phyloP scores from a whole-genome alignment of 23 tunicate genomes.

The Phallusia fumigata region DNA sequence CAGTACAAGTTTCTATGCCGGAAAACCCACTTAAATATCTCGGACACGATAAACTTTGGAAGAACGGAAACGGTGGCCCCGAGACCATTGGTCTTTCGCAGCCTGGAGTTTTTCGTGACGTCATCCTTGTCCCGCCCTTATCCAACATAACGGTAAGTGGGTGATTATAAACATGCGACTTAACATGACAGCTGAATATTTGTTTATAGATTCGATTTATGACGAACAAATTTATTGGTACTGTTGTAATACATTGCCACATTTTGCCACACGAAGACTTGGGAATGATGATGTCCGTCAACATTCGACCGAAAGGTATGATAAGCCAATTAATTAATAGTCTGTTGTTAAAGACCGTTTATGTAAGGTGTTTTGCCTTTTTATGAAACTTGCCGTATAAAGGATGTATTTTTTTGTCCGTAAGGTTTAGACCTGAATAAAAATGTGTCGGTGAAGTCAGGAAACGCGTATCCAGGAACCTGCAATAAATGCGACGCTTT shows the following conservation, averaged over 20 bases:
- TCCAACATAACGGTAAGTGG: not conserved
- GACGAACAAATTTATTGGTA: conserved; percentile 37
- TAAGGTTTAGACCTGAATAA: not conserved
- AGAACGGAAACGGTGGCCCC: not conserved
- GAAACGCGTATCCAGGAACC: conserved; percentile 28
- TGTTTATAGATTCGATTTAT: conserved; percentile 35
- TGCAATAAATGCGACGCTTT: conserved; percentile 21
- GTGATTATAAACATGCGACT: no score
- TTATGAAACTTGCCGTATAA: no score
- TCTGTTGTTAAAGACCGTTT: no score
- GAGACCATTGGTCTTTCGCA: conserved; percentile 35
- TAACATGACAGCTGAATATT: no score
- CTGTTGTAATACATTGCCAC: conserved; percentile 52
- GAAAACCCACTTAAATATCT: conserved; percentile 20
- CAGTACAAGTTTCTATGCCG: conserved; percentile 4
- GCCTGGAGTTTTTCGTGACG: conserved; percentile 44
- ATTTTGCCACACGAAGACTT: conserved; percentile 40
- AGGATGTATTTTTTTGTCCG: not conserved
- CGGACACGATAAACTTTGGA: conserved; percentile 30
- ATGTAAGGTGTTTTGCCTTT: no score
- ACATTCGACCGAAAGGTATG: conserved; percentile 31
- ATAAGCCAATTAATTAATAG: no score
- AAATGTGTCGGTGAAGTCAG: not conserved
- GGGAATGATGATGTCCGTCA: conserved; percentile 62
- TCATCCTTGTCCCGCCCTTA: conserved; percentile 40